A percentile compares a stretch with the other conserved stretches of the same genome.
phyloP scores from a whole-genome alignment of 1,140 invertebrate genomes.

The Pogonus chalceus region DNA sequence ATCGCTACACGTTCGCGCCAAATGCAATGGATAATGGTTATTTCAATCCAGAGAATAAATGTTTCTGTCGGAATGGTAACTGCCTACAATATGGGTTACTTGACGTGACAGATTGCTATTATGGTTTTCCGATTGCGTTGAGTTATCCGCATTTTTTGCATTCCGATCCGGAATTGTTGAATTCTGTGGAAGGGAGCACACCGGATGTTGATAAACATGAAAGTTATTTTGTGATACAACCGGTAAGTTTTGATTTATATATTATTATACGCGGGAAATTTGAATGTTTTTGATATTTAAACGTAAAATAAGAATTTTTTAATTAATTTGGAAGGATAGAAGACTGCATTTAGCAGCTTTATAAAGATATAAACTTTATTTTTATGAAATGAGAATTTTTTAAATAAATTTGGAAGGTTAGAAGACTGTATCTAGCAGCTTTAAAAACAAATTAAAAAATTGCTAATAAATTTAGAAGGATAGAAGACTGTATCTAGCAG shows the following conservation, averaged over 20 bases:
- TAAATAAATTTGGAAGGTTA: too few species aligned
- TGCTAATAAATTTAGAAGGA: too few species aligned
- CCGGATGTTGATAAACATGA: conserved; percentile 59
- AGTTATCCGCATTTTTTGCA: conserved; percentile 85
- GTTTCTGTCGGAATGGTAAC: conserved; percentile 57
- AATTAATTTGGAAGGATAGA: too few species aligned
- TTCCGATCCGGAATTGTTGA: conserved; percentile 51
- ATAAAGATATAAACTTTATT: too few species aligned
- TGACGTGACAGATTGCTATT: conserved; percentile 72
- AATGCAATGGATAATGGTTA: conserved; percentile 68
- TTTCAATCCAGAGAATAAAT: conserved; percentile 58
- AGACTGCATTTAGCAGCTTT: too few species aligned
- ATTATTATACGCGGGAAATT: too few species aligned
- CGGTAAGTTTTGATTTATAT: conserved; percentile 42
- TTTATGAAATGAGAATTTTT: too few species aligned
- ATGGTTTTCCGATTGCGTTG: conserved; percentile 73
- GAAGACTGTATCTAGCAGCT: too few species aligned
- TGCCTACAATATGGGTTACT: conserved; percentile 62
- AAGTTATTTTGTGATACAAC: conserved; percentile 60
- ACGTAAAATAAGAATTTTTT: too few species aligned
- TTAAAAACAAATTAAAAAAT: too few species aligned
- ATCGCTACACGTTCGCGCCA: conserved; percentile 59
- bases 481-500: too few species aligned
- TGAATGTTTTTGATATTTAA: too few species aligned
- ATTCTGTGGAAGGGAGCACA: conserved; percentile 57